Conservation (phyloP, 2,797 vertebrate species). For the Chromobotia macracanthus region DNA sequence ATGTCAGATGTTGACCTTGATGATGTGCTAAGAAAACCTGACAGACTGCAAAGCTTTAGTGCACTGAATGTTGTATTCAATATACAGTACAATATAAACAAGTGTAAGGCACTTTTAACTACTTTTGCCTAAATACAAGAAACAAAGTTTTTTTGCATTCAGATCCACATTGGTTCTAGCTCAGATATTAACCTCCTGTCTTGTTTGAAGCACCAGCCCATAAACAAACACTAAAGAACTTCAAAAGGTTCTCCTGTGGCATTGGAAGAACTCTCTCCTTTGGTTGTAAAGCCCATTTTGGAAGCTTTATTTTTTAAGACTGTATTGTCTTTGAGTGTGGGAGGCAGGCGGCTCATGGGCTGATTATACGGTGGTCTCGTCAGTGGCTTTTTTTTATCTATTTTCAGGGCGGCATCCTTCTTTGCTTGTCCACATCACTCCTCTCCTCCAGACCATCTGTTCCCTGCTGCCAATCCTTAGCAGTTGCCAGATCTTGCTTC, state of each 20-base stretch:
- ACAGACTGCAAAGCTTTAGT: neutral
- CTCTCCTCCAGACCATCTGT: constrained; percentile 81
- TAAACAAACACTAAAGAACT: too few relatives aligned
- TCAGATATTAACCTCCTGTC: too few relatives aligned
- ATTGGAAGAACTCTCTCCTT: neutral
- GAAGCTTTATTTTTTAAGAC: neutral
- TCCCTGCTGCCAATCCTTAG: constrained; percentile 75
- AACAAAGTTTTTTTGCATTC: too few relatives aligned
- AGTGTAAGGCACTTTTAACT: too few relatives aligned
- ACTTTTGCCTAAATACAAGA: too few relatives aligned
- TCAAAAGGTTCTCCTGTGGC: neutral
- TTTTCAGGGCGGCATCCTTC: constrained; percentile 67
- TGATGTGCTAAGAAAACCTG: neutral
- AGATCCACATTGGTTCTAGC: too few relatives aligned
- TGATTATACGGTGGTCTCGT: constrained; percentile 61
- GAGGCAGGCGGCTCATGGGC: neutral
- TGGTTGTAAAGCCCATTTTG: neutral
- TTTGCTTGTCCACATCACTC: constrained; percentile 74
- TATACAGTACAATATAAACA: constrained; percentile 1
- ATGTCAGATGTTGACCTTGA: constrained; percentile 1
- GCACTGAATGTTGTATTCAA: constrained; percentile 8
- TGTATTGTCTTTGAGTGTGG: constrained; percentile 21
- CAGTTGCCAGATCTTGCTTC: constrained; percentile 71
- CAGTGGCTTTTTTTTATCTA: constrained; percentile 70
- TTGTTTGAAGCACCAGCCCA: too few relatives aligned